These are phyloP conservation scores for Brotula barbata DNA, from an alignment of 2,797 vertebrate species.

Conservation along the genomic window DNA sequence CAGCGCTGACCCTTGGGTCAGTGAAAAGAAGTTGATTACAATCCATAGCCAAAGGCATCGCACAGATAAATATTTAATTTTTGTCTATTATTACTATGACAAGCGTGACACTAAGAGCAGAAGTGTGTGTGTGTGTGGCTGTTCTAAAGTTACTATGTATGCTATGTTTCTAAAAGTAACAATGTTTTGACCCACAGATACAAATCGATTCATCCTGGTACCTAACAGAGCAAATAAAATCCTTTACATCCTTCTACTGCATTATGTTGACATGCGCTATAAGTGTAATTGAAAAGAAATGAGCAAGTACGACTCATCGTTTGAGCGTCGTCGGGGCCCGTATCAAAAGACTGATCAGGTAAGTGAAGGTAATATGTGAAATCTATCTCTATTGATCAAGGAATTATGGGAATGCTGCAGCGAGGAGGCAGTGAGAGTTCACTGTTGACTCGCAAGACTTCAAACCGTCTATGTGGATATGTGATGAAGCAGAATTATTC, in stretches of 20 bases:
- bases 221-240: slow-evolving; percentile 15
- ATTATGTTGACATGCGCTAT: not conserved
- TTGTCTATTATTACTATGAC: slow-evolving; percentile 27
- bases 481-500: slow-evolving; percentile 73
- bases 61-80: slow-evolving; percentile 45
- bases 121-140: slow-evolving; percentile 57
- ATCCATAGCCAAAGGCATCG: slow-evolving; percentile 33
- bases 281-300: slow-evolving; percentile 8
- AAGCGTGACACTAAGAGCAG: slow-evolving; percentile 35
- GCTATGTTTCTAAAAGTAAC: not conserved
- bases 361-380: slow-evolving; percentile 63
- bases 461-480: slow-evolving; percentile 47
- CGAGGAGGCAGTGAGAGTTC: slow-evolving; percentile 67
- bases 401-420: slow-evolving; percentile 56
- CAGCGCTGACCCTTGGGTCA: slow-evolving; percentile 24
- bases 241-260: no score
- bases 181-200: no score
- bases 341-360: slow-evolving; percentile 39
- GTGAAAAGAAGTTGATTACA: slow-evolving; percentile 48
- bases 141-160: slow-evolving; percentile 11
- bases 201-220: not conserved
- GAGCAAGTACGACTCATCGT: slow-evolving; percentile 33
- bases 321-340: slow-evolving; percentile 49
- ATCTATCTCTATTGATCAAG: slow-evolving; percentile 63
- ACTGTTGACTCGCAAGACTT: slow-evolving; percentile 49